Evolutionary conservation across 2,113 vertebrate genomes (phyloP).

Genomic region (Oxyruncus cristatus): DNA sequence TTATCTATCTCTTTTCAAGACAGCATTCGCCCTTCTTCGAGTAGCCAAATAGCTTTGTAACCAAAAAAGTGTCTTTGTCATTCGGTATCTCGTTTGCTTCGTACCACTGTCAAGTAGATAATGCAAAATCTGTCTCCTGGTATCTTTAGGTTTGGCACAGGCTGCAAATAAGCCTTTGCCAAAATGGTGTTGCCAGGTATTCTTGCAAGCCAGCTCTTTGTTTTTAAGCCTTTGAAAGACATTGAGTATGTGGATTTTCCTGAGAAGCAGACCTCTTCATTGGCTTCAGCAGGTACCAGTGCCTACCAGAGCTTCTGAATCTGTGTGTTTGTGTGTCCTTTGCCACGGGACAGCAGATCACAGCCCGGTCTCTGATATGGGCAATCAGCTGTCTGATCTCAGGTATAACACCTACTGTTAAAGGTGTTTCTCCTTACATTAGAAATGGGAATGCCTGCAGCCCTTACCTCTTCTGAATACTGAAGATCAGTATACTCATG

Average conservation of each 20-base stretch:
- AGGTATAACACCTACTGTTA: neutral
- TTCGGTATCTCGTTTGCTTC: neutral
- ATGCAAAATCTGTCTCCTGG: neutral
- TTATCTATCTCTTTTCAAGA: neutral
- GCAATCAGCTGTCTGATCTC: neutral
- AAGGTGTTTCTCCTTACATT: neutral
- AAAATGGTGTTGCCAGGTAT: neutral
- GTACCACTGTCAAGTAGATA: neutral
- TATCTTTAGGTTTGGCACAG: neutral
- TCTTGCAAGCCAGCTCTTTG: neutral
- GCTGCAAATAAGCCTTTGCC: neutral
- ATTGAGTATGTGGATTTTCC: neutral
- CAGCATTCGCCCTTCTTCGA: neutral
- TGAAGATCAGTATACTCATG: neutral
- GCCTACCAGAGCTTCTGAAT: neutral
- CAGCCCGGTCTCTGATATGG: neutral
- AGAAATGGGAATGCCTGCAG: neutral
- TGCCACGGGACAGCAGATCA: fast-evolving
- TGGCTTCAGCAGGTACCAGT: neutral
- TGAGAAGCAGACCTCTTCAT: neutral
- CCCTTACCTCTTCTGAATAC: neutral
- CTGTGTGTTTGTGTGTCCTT: neutral
- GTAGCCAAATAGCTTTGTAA: neutral
- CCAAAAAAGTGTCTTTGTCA: neutral
- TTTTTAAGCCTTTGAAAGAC: neutral